A percentile compares a stretch with the other conserved stretches of the same genome.
phyloP scores from a whole-genome alignment of 2,888 invertebrate genomes.

The Tholera decimalis region DNA sequence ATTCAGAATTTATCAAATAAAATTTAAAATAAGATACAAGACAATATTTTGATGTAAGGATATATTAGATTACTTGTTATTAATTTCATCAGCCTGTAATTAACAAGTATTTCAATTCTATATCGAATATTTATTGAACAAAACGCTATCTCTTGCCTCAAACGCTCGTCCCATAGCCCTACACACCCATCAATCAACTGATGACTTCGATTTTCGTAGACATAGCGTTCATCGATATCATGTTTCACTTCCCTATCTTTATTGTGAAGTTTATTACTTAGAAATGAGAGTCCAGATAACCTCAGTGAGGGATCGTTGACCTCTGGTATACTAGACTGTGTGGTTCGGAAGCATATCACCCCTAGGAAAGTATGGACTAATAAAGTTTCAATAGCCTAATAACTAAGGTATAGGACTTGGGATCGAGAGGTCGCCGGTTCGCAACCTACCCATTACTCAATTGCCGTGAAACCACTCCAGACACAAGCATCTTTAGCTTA shows the following conservation, averaged over 20 bases:
- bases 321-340: not conserved
- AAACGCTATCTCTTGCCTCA: not conserved
- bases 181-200: conserved; percentile 50
- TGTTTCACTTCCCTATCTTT: conserved; percentile 57
- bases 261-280: conserved; percentile 31
- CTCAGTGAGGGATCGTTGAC: conserved; percentile 1
- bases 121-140: not conserved
- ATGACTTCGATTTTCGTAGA: conserved; percentile 63
- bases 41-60: not conserved
- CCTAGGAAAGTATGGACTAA: not conserved
- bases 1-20: too few species aligned
- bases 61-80: not conserved
- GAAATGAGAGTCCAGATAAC: conserved; percentile 7
- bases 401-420: too few species aligned
- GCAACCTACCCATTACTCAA: too few species aligned
- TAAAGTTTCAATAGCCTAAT: too few species aligned
- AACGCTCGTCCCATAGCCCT: conserved; percentile 33
- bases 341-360: not conserved
- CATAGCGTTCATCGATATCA: conserved; percentile 46
- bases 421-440: too few species aligned
- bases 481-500: too few species aligned
- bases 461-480: too few species aligned
- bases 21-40: not conserved
- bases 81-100: not conserved
- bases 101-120: not conserved